These are phyloP conservation scores for Styela clava DNA, from an alignment of 23 tunicate genomes.

Conservation along the genomic window DNA sequence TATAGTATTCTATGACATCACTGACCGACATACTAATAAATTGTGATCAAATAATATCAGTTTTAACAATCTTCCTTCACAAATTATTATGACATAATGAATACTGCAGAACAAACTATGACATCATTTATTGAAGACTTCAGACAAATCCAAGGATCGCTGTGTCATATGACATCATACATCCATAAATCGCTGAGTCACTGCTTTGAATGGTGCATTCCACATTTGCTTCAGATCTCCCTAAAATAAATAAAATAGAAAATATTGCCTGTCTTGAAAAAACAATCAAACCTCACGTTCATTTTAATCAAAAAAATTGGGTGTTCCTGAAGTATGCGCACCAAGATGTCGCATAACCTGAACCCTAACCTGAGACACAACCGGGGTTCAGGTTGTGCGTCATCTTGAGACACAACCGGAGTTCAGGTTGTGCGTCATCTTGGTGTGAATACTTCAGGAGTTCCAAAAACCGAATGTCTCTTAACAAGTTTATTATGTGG, in stretches of 20 bases:
- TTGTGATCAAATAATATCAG: background rate
- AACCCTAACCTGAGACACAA: no score
- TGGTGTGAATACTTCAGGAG: no score
- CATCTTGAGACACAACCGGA: no score
- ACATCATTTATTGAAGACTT: background rate
- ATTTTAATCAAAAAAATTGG: no score
- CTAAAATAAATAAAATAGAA: conserved; percentile 19
- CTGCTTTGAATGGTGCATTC: conserved; percentile 92
- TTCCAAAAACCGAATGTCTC: no score
- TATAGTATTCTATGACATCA: background rate
- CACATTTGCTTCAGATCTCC: conserved; percentile 98
- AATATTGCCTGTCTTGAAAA: no score
- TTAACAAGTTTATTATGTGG: no score
- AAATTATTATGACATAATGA: background rate
- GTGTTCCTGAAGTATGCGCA: no score
- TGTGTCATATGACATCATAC: conserved; percentile 45
- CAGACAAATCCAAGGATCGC: background rate
- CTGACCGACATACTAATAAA: background rate
- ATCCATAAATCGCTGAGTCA: conserved; percentile 89
- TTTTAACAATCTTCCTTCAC: background rate
- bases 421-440: no score
- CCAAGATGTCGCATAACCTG: no score
- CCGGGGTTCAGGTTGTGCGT: no score
- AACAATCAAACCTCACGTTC: no score
- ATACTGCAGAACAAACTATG: background rate